Evolutionary conservation across 2,797 vertebrate species (phyloP).

Genomic region (Nasua narica): DNA sequence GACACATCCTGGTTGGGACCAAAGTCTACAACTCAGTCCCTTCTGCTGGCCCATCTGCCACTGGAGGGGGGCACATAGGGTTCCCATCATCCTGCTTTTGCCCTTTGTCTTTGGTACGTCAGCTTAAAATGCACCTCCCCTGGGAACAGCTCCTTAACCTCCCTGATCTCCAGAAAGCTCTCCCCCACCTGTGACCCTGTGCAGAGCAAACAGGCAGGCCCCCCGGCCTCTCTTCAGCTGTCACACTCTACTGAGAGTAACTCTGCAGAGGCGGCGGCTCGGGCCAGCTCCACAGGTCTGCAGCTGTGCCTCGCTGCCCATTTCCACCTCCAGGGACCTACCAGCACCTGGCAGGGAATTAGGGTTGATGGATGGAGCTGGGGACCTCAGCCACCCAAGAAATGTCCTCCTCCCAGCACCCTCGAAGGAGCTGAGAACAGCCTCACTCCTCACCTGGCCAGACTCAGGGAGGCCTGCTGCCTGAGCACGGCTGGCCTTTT

Average conservation of each 20-base stretch:
- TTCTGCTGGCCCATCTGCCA: not conserved
- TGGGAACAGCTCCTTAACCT: not conserved
- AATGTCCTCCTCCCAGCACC: not conserved
- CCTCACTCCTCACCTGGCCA: not conserved
- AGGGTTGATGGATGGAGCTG: not conserved
- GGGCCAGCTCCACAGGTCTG: not conserved
- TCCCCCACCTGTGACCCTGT: not conserved
- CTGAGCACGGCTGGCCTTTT: not conserved
- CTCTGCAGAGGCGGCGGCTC: not conserved
- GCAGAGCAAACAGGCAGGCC: not conserved
- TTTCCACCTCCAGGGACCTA: not conserved
- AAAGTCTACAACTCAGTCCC: not conserved
- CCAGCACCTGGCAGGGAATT: not conserved
- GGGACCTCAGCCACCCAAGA: not conserved
- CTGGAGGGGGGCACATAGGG: too few relatives aligned
- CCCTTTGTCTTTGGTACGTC: not conserved
- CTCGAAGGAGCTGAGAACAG: not conserved
- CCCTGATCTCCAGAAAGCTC: too few relatives aligned
- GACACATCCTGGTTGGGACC: not conserved
- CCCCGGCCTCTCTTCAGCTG: fast-evolving
- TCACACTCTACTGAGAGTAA: not conserved
- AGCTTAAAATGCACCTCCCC: not conserved
- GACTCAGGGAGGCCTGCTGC: not conserved
- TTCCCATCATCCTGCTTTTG: not conserved
- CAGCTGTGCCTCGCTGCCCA: not conserved